A percentile compares a stretch with the other conserved stretches of the same genome.
These are phyloP conservation scores for Brachionichthys hirsutus DNA, from an alignment of 2,113 vertebrate species.

Conservation along the genomic window DNA sequence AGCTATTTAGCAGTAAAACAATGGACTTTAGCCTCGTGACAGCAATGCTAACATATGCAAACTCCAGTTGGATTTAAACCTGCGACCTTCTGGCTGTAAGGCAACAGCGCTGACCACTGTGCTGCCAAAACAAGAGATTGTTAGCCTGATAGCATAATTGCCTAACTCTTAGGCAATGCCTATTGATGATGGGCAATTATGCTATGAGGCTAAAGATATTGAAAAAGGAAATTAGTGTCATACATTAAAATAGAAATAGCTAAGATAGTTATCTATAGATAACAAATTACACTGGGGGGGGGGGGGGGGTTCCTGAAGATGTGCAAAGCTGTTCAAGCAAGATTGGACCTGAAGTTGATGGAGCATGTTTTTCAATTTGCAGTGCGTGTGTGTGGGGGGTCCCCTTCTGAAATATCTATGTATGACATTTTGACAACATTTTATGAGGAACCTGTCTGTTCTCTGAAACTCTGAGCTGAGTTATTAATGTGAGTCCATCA, in stretches of 20 bases:
- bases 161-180: too few species aligned
- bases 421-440: slow-evolving; percentile 15
- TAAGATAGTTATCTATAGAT: too few species aligned
- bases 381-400: slow-evolving; percentile 2
- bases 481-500: slow-evolving; percentile 41
- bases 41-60: slow-evolving; percentile 29
- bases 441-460: slow-evolving; percentile 30
- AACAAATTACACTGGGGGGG: too few species aligned
- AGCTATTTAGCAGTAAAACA: slow-evolving; percentile 32
- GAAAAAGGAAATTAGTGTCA: too few species aligned
- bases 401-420: slow-evolving; percentile 15
- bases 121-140: slow-evolving; percentile 23
- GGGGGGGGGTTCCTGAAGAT: neutral
- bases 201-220: too few species aligned
- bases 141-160: too few species aligned
- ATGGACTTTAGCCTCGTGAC: slow-evolving; percentile 40
- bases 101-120: too few species aligned
- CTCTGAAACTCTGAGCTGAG: slow-evolving; percentile 27
- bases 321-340: neutral
- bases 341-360: neutral
- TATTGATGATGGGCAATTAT: too few species aligned
- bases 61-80: too few species aligned
- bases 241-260: too few species aligned
- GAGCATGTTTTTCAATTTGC: neutral
- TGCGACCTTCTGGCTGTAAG: too few species aligned